Evolutionary conservation across 2,888 invertebrate genomes (phyloP), one percentile per base, ranked within the genome.

Genomic region (Protula sp.): DNA sequence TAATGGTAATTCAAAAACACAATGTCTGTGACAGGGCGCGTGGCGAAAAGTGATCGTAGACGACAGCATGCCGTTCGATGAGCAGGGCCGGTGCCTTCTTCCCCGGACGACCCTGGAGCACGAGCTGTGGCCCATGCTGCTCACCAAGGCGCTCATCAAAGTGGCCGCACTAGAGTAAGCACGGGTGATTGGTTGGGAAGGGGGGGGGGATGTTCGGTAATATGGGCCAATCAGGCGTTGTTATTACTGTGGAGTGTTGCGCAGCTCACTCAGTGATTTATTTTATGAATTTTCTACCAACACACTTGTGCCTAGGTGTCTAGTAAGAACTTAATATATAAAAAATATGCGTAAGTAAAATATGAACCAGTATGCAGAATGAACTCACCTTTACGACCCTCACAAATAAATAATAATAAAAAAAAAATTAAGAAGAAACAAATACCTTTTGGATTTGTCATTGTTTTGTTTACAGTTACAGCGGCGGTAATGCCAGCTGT

Each of bases 31-130:
- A 38, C 38, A 81, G 81, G 82, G 82, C 2, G 72, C 73, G 52
- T 82, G 81, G 81, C 72, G 82, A 30, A 82, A 82, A 66, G 69
- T 82, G 3, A 68, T 73, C 5, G 72, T 82, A 19, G 81, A 82
- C 70, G 81, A 82, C 61, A 67, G 67, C 4, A 63, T 82, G 54
- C 82, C 82, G n/a, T 77, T 80, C 70, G 78, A 81, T 67, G 76
- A 77, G 19, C 72, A 78, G 54, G 76, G 75, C 22, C 65, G 68
- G 3, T 67, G 76, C 38, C 69, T 82, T 31, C 70, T 82, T 30
- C 81, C 81, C 9, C 68, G 70, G 31, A 79, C 80, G 1, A 66
- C 73, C 14, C 66, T 75, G 51, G 67, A 67, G 19, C 73, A 79
- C 61, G 82, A 82, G 63, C 68, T 82, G 14, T 82, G 82, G 82